Conservation (phyloP, 1,140 invertebrate genomes). For the Ladona fulva region DNA sequence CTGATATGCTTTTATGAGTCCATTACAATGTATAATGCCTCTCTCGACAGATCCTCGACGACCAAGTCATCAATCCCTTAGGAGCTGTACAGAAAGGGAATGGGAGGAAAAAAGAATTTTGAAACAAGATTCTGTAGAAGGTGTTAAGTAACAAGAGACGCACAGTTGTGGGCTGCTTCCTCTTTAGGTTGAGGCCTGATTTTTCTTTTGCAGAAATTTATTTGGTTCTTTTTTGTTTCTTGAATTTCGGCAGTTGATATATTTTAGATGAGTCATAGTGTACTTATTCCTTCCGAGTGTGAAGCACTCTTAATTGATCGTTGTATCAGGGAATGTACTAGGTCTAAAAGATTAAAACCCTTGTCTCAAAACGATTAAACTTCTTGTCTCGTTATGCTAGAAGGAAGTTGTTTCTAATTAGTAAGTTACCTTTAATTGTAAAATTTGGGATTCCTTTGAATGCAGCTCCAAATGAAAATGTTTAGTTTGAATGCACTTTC, state of each 20-base stretch:
- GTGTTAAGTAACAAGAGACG: neutral
- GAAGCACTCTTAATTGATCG: neutral
- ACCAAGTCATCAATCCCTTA: constrained; percentile 5
- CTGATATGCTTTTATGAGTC: no score
- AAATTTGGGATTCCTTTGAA: no score
- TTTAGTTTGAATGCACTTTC: neutral
- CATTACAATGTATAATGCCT: no score
- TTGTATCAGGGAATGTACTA: neutral
- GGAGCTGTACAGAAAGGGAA: neutral
- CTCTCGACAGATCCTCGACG: neutral
- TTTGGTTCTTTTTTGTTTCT: neutral
- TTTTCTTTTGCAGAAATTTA: neutral
- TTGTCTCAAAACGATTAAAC: no score
- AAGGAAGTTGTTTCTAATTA: no score
- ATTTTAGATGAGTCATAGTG: neutral
- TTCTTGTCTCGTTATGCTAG: no score
- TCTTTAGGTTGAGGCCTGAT: neutral
- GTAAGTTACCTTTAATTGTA: no score
- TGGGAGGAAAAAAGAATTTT: constrained; percentile 6
- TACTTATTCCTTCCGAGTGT: neutral
- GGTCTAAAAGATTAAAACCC: neutral
- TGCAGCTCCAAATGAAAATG: no score
- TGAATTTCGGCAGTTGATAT: neutral
- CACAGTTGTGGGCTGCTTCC: neutral
- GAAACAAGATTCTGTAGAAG: neutral